Evolutionary conservation across 1,140 invertebrate species (phyloP).

Genomic region (Neodiprion virginianus): DNA sequence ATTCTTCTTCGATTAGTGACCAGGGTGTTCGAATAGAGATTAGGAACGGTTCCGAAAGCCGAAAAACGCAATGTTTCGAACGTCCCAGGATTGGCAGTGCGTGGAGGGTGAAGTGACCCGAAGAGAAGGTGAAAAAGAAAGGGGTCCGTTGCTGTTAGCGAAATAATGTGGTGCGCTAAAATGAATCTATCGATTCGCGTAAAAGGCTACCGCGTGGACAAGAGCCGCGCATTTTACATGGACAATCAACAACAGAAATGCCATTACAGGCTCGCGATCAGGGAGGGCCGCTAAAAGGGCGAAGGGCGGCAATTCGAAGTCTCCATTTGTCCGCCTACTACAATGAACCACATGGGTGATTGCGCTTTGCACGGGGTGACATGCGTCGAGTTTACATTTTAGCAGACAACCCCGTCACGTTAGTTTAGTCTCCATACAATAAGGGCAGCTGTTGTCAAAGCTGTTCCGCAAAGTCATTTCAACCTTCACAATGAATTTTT

Average conservation of each 20-base stretch:
- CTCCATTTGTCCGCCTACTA: not conserved
- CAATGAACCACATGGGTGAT: not conserved
- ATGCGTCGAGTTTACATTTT: not conserved
- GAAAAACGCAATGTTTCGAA: not conserved
- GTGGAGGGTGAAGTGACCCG: not conserved
- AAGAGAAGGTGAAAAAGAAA: not conserved
- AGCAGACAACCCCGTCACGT: not conserved
- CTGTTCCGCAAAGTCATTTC: too few relatives aligned
- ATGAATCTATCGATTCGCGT: not conserved
- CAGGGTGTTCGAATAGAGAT: slow-evolving; percentile 1
- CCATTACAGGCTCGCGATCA: not conserved
- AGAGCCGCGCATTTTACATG: not conserved
- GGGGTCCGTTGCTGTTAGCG: not conserved
- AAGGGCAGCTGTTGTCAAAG: too few relatives aligned
- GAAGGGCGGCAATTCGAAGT: not conserved
- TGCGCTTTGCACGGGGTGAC: not conserved
- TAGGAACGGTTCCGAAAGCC: not conserved
- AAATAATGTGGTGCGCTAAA: too few relatives aligned
- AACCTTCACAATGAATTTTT: too few relatives aligned
- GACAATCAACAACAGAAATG: not conserved
- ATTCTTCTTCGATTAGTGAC: slow-evolving; percentile 7
- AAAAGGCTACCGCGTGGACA: not conserved
- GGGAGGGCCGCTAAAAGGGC: slow-evolving; percentile 1
- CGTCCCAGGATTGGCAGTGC: not conserved
- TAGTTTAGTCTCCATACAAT: not conserved